Percentiles rank a stretch among this genome's conserved stretches.
Evolutionary conservation across 2,888 invertebrate species (phyloP).

Genomic region (Stenchaetothrips biformis): DNA sequence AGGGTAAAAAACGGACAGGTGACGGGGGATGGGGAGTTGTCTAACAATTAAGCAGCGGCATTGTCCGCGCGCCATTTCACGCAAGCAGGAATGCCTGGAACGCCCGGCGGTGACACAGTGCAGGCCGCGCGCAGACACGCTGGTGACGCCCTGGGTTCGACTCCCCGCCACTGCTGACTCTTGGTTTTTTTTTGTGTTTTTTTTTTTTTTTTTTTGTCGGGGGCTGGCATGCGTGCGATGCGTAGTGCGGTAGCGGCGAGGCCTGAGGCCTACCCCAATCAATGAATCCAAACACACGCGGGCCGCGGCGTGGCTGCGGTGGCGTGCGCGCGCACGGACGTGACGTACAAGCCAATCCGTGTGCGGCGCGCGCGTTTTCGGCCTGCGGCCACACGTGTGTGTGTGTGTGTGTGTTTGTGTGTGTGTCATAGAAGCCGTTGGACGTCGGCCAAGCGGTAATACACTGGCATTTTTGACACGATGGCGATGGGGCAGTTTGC

Average conservation of each 20-base stretch:
- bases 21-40: background rate
- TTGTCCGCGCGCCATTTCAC: conserved; percentile 5
- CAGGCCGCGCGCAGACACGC: background rate
- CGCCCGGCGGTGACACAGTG: background rate
- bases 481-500: background rate
- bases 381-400: background rate
- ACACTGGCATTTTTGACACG: background rate
- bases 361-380: background rate
- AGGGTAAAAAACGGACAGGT: background rate
- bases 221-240: background rate
- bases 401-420: background rate
- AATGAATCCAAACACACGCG: conserved; percentile 11
- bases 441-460: background rate
- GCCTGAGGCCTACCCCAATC: conserved; percentile 14
- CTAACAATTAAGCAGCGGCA: background rate
- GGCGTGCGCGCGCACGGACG: background rate
- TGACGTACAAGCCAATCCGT: background rate
- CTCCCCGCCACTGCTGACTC: conserved; percentile 15
- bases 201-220: background rate
- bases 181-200: background rate
- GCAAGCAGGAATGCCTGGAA: background rate
- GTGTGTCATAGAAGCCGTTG: background rate
- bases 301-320: background rate
- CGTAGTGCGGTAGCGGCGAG: conserved; percentile 7
- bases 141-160: background rate